Percentiles rank a stretch among this genome's conserved stretches.
Evolutionary conservation across 1,140 invertebrate species (phyloP).

Genomic region (Drosophila seguyi): DNA sequence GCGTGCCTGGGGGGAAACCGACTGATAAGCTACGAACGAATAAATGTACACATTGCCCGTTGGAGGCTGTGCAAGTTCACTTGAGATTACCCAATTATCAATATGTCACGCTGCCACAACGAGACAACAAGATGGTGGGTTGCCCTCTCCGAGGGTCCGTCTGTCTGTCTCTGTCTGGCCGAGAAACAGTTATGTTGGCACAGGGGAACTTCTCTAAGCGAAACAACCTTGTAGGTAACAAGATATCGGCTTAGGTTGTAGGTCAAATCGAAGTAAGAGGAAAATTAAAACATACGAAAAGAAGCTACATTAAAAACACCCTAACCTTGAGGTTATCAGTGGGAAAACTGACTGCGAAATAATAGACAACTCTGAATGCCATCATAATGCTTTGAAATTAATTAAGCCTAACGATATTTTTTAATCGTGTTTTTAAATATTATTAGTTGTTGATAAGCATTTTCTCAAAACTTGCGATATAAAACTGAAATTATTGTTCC

Average conservation of each 20-base stretch:
- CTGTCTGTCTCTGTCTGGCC: constrained; percentile 19
- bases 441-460: constrained; percentile 1
- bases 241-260: neutral
- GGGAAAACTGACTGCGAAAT: neutral
- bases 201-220: constrained; percentile 10
- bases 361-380: too few species aligned
- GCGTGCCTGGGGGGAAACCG: constrained; percentile 25
- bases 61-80: constrained; percentile 39
- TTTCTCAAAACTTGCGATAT: neutral
- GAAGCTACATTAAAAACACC: neutral
- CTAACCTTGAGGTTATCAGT: neutral
- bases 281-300: neutral
- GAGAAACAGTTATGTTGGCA: constrained; percentile 40
- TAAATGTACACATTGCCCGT: constrained; percentile 31
- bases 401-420: neutral
- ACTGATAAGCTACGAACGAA: constrained; percentile 26
- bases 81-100: constrained; percentile 60
- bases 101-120: constrained; percentile 43
- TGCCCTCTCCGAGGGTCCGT: constrained; percentile 14
- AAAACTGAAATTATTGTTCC: neutral
- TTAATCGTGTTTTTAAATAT: neutral
- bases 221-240: neutral
- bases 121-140: constrained; percentile 41
- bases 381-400: too few species aligned
- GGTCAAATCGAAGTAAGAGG: neutral